Base-by-base conservation (phyloP, 1,140 invertebrate genomes). In the Chironomus tepperi region DNA sequence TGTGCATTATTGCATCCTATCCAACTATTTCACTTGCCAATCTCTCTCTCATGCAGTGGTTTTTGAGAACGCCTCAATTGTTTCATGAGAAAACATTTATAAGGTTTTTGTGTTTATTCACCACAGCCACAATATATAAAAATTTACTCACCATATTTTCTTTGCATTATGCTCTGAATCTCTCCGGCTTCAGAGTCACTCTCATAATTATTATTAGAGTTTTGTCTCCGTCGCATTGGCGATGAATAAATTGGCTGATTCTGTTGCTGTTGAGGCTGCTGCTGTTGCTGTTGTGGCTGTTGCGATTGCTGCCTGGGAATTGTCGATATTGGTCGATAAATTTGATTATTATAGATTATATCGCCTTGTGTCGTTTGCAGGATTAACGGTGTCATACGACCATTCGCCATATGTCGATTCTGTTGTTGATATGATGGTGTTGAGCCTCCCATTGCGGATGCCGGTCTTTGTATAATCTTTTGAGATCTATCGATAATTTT, bases 121-220 rank as follows among this genome's bases (percentile, higher is more conserved):
- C 24, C 24, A 34, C 24, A 34, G 24, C 24, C n/a, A 34, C 24
- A 47, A 47, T 3, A 47, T 8, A 3, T 10, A 47, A 47, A 47
- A 47, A 10, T 47, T 47, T 12, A 70, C 65, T 70, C 77, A 82
- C 81, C 79, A 75, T 79, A 77, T 73, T 72, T 80, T 73, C 80
- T 84, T 21, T 86, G 85, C 81, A 89, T 81, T 75, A 89, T 89
- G 76, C 85, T 82, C 73, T 88, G 87, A 67, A 89, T 85, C 79
- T 90, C 88, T 6, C 86, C 86, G 64, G 85, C 87, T 78, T 89
- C 87, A 8, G 88, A 88, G n/a, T 87, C 87, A 76, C 87, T 87
- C 78, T 88, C 87, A 74, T 86, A 87, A 77, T 86, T 85, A 7
- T 84, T 86, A 73, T 47, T 34, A 73, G 43, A 73, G 24, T 1